Evolutionary conservation across 2,113 vertebrate genomes (phyloP), one percentile per base, ranked within the genome.

Genomic region (Bujurquina vittata): DNA sequence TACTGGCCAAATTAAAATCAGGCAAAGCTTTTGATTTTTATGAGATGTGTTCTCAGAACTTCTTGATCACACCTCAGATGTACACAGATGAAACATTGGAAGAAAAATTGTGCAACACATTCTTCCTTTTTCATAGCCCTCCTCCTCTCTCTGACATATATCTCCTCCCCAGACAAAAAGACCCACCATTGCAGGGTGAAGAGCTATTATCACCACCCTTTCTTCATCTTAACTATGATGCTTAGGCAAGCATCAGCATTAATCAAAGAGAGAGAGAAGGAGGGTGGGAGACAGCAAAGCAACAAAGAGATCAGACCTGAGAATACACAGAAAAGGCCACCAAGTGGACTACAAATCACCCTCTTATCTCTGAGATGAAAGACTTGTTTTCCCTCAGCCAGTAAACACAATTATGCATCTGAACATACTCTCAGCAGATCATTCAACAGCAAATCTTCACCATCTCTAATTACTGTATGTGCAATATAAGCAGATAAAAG

Each of bases 401-500:
- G 91, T 89, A 93, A 92, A 92, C 90, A 93, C 87, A 92, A 91
- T 93, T 93, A 92, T 91, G 84, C 87, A 92, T 91, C 80, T 79
- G 77, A 90, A 89, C 88, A 87, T 85, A 74, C 79, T 89, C 92
- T 91, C 84, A 79, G 79, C 87, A 80, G 87, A 93, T 89, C 85
- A 87, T 92, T 92, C 90, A 89, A 40, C 81, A 78, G 49, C 84
- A 81, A 89, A 92, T 93, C 92, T 87, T 86, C 85, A 75, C 79
- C 49, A 91, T 93, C 88, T 92, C 63, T 91, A 91, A 93, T 92
- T 91, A 72, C 67, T 72, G 46, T 33, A 93, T 89, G 79, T 49
- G 74, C 76, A 84, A 83, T 87, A 89, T 82, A 77, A 89, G 54
- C 72, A 79, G 90, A 90, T 93, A 92, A 91, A 82, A 86, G 69